These are phyloP conservation scores for Chelonus insularis DNA, from an alignment of 1,140 invertebrate genomes.

Conservation along the genomic window DNA sequence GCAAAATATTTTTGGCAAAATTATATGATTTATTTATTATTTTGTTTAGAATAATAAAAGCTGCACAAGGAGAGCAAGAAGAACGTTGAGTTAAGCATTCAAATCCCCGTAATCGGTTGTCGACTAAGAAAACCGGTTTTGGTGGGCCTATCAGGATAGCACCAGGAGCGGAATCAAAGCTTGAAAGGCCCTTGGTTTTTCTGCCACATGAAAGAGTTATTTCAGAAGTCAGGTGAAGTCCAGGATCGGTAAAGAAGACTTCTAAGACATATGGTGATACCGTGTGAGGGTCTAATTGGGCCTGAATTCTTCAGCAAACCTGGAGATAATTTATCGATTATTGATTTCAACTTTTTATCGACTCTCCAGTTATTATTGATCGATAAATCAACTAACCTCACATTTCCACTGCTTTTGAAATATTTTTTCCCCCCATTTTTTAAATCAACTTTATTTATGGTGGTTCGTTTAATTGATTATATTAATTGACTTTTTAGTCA, in stretches of 20 bases:
- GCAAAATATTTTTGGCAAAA: too few relatives aligned
- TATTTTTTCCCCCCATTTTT: too few relatives aligned
- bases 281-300: not conserved
- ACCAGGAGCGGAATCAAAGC: not conserved
- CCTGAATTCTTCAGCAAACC: not conserved
- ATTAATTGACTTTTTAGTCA: too few relatives aligned
- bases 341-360: not conserved
- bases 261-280: not conserved
- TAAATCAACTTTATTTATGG: too few relatives aligned
- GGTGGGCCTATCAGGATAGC: slow-evolving; percentile 5
- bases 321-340: slow-evolving; percentile 15
- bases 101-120: slow-evolving; percentile 17
- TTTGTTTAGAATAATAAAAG: not conserved
- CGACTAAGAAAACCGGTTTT: slow-evolving; percentile 19
- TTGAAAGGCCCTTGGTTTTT: slow-evolving; percentile 9
- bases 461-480: too few relatives aligned
- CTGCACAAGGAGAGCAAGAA: not conserved
- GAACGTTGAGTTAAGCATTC: slow-evolving; percentile 10
- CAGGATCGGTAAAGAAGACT: slow-evolving; percentile 21
- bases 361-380: too few relatives aligned
- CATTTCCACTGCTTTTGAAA: too few relatives aligned
- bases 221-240: not conserved
- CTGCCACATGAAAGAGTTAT: too few relatives aligned
- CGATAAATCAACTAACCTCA: too few relatives aligned
- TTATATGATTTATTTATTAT: not conserved